These are phyloP conservation scores for Orestias chungarensis DNA, from an alignment of 2,797 vertebrate genomes.

Conservation along the genomic window DNA sequence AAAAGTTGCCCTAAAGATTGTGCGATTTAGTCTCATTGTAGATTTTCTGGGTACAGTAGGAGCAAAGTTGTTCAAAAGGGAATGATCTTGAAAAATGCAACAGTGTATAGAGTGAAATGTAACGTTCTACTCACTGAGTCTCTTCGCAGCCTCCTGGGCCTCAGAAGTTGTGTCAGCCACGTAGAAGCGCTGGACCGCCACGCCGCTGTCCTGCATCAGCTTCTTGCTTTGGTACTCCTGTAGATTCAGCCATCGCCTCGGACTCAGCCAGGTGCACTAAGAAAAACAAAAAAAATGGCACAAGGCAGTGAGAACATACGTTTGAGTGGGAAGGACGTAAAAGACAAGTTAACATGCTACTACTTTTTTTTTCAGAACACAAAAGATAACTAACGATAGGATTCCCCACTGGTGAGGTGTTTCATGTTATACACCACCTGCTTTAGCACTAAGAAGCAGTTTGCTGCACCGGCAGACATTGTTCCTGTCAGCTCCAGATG, in stretches of 20 bases:
- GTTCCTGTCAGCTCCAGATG: slow-evolving; percentile 74
- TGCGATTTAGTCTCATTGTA: background rate
- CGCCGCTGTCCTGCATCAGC: slow-evolving; percentile 96
- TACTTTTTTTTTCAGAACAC: slow-evolving; percentile 4
- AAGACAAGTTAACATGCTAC: slow-evolving; percentile 17
- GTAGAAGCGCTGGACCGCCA: slow-evolving; percentile 95
- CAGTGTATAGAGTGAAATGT: no score
- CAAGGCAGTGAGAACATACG: background rate
- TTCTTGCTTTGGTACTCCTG: slow-evolving; percentile 99
- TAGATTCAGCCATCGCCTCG: slow-evolving; percentile 96
- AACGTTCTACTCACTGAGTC: slow-evolving; percentile 91
- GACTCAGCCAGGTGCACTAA: slow-evolving; percentile 82
- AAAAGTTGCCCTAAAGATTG: background rate
- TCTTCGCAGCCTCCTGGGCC: slow-evolving; percentile 93
- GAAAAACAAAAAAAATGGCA: no score
- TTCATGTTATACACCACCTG: slow-evolving; percentile 37
- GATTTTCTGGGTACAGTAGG: background rate
- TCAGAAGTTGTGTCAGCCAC: slow-evolving; percentile 89
- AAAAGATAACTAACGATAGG: slow-evolving; percentile 17
- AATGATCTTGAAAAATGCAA: background rate
- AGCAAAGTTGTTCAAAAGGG: background rate
- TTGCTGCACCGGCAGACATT: slow-evolving; percentile 69
- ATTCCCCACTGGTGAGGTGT: slow-evolving; percentile 4
- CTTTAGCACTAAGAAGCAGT: slow-evolving; percentile 47
- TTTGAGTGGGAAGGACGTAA: slow-evolving; percentile 2